Percentiles rank a stretch among this genome's conserved stretches.
phyloP scores from a whole-genome alignment of 2,888 invertebrate species.

The Papilio elwesi region DNA sequence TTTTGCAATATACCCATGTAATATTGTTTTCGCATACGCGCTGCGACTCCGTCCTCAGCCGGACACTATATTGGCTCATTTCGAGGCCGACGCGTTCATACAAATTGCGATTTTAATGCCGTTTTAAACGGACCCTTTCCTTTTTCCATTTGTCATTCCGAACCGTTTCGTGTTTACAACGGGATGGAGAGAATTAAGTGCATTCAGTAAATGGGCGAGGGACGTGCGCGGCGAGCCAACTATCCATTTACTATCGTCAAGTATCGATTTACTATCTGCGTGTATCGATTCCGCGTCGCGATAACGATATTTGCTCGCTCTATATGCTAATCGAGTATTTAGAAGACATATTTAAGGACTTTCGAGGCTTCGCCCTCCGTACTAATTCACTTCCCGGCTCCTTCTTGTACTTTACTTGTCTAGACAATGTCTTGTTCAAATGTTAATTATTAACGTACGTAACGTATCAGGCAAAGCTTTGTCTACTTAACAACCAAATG shows the following conservation, averaged over 20 bases:
- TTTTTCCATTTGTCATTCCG: conserved; percentile 78
- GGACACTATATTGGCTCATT: conserved; percentile 69
- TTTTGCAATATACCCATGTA: conserved; percentile 30
- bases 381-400: conserved; percentile 12
- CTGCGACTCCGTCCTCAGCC: conserved; percentile 61
- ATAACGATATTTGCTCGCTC: conserved; percentile 42
- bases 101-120: conserved; percentile 70
- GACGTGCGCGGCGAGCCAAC: conserved; percentile 59
- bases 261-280: conserved; percentile 52
- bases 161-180: conserved; percentile 65
- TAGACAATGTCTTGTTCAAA: conserved; percentile 13
- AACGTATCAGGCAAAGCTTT: conserved; percentile 24
- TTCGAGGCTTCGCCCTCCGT: conserved; percentile 17
- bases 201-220: conserved; percentile 68
- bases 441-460: conserved; percentile 4
- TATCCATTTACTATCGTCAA: conserved; percentile 50
- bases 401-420: background rate
- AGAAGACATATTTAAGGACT: conserved; percentile 37
- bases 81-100: conserved; percentile 66
- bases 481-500: conserved; percentile 38
- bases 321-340: conserved; percentile 44
- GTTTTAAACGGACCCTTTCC: conserved; percentile 72
- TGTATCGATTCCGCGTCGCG: conserved; percentile 47
- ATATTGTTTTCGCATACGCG: conserved; percentile 59
- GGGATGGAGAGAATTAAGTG: conserved; percentile 71